These are phyloP conservation scores for Sparus aurata DNA, from an alignment of 2,797 vertebrate species.

Conservation along the genomic window DNA sequence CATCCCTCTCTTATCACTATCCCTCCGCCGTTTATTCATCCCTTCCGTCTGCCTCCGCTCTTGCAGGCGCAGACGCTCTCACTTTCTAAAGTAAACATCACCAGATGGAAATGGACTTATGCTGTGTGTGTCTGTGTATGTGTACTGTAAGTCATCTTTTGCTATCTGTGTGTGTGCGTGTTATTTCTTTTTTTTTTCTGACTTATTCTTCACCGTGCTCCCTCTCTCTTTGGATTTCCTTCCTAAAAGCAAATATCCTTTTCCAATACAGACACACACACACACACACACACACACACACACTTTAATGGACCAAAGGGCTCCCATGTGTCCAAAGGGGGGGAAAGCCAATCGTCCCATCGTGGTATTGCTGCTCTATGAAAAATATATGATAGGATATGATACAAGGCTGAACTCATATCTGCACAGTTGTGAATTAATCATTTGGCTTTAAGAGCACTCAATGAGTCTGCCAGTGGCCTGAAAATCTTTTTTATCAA, in stretches of 20 bases:
- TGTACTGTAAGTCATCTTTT: conserved; percentile 30
- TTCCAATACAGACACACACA: conserved; percentile 24
- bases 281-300: conserved; percentile 22
- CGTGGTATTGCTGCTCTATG: conserved; percentile 72
- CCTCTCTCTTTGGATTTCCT: conserved; percentile 41
- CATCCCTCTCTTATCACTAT: conserved; percentile 54
- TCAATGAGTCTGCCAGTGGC: conserved; percentile 26
- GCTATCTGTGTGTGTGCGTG: not conserved
- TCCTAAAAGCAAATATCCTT: conserved; percentile 67
- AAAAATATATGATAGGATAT: conserved; percentile 86
- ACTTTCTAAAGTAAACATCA: conserved; percentile 75
- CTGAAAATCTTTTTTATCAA: conserved; percentile 31
- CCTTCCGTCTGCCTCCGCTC: conserved; percentile 38
- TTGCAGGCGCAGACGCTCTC: conserved; percentile 57
- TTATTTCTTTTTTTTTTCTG: conserved; percentile 24
- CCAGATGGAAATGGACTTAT: conserved; percentile 74
- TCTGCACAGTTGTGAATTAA: conserved; percentile 78
- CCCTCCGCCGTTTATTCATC: conserved; percentile 45
- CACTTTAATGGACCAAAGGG: conserved; percentile 76
- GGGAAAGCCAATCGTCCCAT: conserved; percentile 58
- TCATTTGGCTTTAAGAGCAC: conserved; percentile 73
- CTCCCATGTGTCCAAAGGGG: conserved; percentile 60
- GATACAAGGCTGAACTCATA: conserved; percentile 77
- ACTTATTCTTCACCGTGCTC: conserved; percentile 48
- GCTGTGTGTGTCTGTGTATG: conserved; percentile 41